Percentiles rank a stretch among this genome's conserved stretches.
phyloP scores from a whole-genome alignment of 2,888 invertebrate genomes.

The Zelleria hepariella region DNA sequence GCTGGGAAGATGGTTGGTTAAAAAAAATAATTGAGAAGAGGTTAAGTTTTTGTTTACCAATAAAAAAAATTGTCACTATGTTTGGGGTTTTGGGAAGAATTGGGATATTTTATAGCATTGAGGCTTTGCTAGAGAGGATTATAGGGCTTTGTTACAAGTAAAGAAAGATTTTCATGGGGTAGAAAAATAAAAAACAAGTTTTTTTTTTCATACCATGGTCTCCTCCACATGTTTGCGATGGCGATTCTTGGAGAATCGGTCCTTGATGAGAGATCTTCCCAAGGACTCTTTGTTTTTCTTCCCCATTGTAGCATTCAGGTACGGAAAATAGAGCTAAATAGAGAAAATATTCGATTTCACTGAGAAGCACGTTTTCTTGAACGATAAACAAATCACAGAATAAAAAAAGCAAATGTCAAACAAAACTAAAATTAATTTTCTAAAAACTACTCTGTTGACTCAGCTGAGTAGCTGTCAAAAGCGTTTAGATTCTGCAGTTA shows the following conservation, averaged over 20 bases:
- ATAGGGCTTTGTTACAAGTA: background rate
- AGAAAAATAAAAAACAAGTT: background rate
- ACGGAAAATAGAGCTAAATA: background rate
- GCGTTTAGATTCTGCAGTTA: background rate
- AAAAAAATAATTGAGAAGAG: no score
- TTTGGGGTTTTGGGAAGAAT: background rate
- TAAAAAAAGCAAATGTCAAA: background rate
- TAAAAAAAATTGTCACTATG: background rate
- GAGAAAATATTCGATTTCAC: no score
- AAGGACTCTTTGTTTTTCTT: slow-evolving; percentile 79
- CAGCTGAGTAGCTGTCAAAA: background rate
- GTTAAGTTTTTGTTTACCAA: background rate
- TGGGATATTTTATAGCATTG: no score
- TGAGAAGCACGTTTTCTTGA: background rate
- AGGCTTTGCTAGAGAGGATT: no score
- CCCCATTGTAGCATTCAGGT: slow-evolving; percentile 68
- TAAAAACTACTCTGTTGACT: background rate
- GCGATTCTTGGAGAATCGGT: slow-evolving; percentile 77
- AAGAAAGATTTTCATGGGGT: background rate
- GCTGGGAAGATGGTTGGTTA: slow-evolving; percentile 57
- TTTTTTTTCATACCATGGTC: slow-evolving; percentile 75
- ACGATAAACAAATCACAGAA: background rate
- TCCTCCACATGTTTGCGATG: slow-evolving; percentile 77
- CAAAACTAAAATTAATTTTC: no score
- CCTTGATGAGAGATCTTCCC: slow-evolving; percentile 81